Conservation (phyloP, 2,797 vertebrate species). For the Capromys pilorides region DNA sequence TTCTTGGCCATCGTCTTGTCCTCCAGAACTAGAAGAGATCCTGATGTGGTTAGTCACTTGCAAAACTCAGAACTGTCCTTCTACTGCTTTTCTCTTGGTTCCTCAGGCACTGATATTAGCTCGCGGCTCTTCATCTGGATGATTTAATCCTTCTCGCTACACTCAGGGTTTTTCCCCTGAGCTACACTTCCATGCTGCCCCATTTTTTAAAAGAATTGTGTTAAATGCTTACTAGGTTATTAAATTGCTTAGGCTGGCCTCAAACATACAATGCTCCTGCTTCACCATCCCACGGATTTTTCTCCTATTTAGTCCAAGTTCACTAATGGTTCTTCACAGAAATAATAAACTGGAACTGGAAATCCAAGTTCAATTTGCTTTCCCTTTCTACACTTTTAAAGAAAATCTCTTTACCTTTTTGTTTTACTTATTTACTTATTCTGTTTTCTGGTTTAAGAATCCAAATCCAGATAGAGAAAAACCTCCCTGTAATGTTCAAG, state of each 20-base stretch:
- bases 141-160: background rate
- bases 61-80: background rate
- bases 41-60: background rate
- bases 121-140: background rate
- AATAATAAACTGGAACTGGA: background rate
- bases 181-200: background rate
- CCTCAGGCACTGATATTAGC: background rate
- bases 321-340: constrained; percentile 7
- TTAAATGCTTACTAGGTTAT: background rate
- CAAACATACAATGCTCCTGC: background rate
- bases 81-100: background rate
- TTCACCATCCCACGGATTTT: background rate
- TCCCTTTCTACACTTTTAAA: background rate
- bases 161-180: background rate
- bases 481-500: constrained; percentile 94
- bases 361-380: background rate
- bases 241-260: background rate
- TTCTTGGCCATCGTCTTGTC: background rate
- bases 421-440: constrained; percentile 35
- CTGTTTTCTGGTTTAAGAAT: constrained; percentile 86
- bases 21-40: background rate
- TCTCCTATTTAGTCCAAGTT: background rate
- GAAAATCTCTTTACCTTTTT: background rate
- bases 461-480: constrained; percentile 91
- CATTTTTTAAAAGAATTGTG: too few species aligned